These are phyloP conservation scores for Leptinotarsa peninsularis DNA, from an alignment of 2,888 invertebrate species.

Conservation along the genomic window DNA sequence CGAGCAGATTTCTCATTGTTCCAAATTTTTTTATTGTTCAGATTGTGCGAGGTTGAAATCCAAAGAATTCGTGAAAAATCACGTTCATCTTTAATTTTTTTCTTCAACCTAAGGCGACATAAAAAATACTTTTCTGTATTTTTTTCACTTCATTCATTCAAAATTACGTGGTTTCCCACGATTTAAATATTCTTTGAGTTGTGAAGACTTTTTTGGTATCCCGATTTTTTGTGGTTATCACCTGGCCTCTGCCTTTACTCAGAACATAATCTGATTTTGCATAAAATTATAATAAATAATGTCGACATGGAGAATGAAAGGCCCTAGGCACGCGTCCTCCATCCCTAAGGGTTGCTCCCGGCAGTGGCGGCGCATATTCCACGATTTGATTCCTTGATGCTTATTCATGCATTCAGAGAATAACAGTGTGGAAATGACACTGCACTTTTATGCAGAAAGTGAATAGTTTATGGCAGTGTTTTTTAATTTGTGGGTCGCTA, in stretches of 20 bases:
- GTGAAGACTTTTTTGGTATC: constrained; percentile 5
- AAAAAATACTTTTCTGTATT: neutral
- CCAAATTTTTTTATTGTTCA: too few species aligned
- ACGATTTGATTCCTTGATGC: too few species aligned
- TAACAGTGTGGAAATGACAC: too few species aligned
- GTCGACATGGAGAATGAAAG: constrained; percentile 7
- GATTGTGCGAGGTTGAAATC: too few species aligned
- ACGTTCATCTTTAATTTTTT: too few species aligned
- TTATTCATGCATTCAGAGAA: too few species aligned
- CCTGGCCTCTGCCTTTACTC: constrained; percentile 16
- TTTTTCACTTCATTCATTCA: neutral
- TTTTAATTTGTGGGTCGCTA: too few species aligned
- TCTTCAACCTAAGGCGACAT: neutral
- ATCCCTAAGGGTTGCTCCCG: neutral
- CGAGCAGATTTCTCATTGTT: too few species aligned
- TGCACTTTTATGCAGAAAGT: too few species aligned
- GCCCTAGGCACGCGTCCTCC: constrained; percentile 19
- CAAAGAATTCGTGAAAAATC: too few species aligned
- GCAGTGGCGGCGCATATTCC: constrained; percentile 5
- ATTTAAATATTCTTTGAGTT: constrained; percentile 16
- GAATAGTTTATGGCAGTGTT: too few species aligned
- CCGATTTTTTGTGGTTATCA: constrained; percentile 15
- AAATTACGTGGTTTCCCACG: neutral
- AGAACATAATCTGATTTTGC: constrained; percentile 16
- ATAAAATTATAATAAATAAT: constrained; percentile 21